Base-by-base conservation (phyloP, 30 jellyfish, hydroid and myxozoan genomes). In the Aurelia sp. region DNA sequence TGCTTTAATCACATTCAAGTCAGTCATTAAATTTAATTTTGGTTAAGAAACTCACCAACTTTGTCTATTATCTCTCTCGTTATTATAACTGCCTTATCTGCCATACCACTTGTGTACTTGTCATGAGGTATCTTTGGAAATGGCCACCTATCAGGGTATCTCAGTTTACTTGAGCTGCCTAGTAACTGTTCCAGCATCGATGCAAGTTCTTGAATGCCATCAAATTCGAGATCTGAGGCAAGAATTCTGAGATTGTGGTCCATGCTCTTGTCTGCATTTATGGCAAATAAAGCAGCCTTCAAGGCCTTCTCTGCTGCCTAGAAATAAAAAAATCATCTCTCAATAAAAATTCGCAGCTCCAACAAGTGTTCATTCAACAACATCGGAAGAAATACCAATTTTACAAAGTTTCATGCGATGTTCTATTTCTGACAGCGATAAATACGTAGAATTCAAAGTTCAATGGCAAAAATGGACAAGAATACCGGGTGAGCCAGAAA, bases 301-400 rank as follows among this genome's bases (percentile, higher is more conserved):
- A 89, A 37, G 31, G 90, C 87, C 63, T 89, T 89, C 40, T 79
- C 89, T 61, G 97, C 89, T 19, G 93, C 97, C 97, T 89, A 51
- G 13, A 52, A 79, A 58, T 15, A 3, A 48, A 17, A 72, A 19
- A 35, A n/a, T 78, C 92, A 20, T 66, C 50, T 20, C 27, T 1
- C 23, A 88, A 89, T 22, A 88, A 40, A 23, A 58, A 52, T 48
- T 21, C 52, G 15, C 20, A 44, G 15, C 9, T 12, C 16, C 55
- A 44, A 41, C 50, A 37, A 1, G 9, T 37, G 10, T 37, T 37
- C 50, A 37, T 37, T 37, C 50, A 37, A 37, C 10, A 37, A 37
- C 50, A 4, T 37, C 50, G 10, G 50, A 7, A 37, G 33, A 37
- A 37, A 37, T 37, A 3, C 50, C 50, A 4, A 10, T 37, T 37